phyloP scores from a whole-genome alignment of 2,888 invertebrate species.

The Sarcophaga caerulescens region DNA sequence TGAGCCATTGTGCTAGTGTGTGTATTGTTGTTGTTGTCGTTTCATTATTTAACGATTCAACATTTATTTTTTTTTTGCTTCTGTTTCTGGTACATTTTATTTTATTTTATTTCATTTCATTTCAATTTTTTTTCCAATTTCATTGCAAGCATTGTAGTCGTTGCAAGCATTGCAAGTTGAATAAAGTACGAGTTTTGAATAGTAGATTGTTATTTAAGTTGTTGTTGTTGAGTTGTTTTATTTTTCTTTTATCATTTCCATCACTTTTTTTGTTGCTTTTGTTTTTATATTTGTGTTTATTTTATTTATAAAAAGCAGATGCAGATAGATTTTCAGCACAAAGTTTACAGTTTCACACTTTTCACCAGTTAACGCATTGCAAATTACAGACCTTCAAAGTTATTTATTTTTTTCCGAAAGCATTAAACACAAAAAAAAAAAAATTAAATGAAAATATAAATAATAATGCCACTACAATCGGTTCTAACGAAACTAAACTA shows the following conservation, averaged over 20 bases:
- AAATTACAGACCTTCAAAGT: constrained; percentile 50
- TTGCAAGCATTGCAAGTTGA: constrained; percentile 36
- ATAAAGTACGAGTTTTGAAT: constrained; percentile 45
- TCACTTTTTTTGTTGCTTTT: background rate
- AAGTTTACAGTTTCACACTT: constrained; percentile 65
- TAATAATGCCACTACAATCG: background rate
- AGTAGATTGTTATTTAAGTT: constrained; percentile 10
- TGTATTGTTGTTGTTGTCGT: background rate
- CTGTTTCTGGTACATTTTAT: background rate
- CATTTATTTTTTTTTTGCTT: background rate
- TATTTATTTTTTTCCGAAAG: constrained; percentile 25
- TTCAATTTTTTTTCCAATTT: background rate
- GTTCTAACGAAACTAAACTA: background rate
- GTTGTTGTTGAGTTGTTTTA: background rate
- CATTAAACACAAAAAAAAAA: constrained; percentile 12
- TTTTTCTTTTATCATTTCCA: no score
- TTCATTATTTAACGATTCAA: background rate
- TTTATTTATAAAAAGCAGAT: constrained; percentile 38
- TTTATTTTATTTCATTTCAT: background rate
- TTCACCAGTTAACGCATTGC: constrained; percentile 51
- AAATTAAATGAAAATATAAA: constrained; percentile 4
- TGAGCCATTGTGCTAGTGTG: background rate
- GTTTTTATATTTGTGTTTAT: constrained; percentile 6
- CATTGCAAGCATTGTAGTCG: background rate
- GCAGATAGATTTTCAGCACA: constrained; percentile 43